phyloP scores from a whole-genome alignment of 1,140 invertebrate species.

The Acromyrmex echinatior region DNA sequence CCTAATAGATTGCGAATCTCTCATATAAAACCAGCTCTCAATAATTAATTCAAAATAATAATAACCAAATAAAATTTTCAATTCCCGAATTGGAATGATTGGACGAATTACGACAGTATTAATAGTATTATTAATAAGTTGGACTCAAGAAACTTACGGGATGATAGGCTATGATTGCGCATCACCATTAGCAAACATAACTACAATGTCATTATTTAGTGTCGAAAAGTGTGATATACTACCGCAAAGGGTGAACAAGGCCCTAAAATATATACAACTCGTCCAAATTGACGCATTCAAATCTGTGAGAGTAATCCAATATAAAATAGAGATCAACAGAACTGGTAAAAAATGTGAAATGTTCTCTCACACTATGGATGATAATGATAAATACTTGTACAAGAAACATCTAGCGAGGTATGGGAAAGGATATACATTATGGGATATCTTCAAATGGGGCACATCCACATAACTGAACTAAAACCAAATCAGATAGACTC shows the following conservation, averaged over 20 bases:
- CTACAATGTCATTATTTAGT: background rate
- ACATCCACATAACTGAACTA: too few relatives aligned
- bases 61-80: background rate
- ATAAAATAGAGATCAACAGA: background rate
- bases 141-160: too few relatives aligned
- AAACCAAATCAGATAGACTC: too few relatives aligned
- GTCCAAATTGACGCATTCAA: background rate
- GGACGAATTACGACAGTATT: background rate
- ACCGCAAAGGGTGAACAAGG: background rate
- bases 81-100: background rate
- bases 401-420: too few relatives aligned
- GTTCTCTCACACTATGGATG: too few relatives aligned
- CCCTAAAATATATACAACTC: background rate
- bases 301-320: background rate
- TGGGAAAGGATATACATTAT: too few relatives aligned
- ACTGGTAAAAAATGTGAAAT: too few relatives aligned
- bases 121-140: background rate
- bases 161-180: too few relatives aligned
- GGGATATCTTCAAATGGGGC: too few relatives aligned
- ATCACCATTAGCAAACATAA: too few relatives aligned
- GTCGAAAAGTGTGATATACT: background rate
- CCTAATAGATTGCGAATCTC: background rate
- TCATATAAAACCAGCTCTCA: background rate
- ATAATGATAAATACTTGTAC: too few relatives aligned
- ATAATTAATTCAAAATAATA: too few relatives aligned